A percentile compares a stretch with the other conserved stretches of the same genome.
These are phyloP conservation scores for Belgica antarctica DNA, from an alignment of 2,888 invertebrate genomes.

Conservation along the genomic window DNA sequence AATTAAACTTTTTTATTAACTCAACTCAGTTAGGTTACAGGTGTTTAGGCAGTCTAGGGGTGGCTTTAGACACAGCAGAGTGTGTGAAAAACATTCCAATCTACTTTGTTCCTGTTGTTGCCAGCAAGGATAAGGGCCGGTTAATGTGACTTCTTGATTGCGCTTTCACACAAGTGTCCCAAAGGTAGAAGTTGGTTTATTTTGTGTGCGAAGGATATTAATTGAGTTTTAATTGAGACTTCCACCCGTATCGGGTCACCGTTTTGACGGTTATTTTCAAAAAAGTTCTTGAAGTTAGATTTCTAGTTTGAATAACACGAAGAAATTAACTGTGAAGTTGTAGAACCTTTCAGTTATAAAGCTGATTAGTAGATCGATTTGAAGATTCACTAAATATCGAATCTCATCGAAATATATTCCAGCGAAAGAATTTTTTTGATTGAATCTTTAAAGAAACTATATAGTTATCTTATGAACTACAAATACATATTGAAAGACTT, in stretches of 20 bases:
- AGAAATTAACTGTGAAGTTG: no score
- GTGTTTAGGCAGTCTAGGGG: slow-evolving; percentile 5
- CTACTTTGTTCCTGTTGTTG: neutral
- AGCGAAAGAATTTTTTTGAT: no score
- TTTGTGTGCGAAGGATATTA: slow-evolving; percentile 18
- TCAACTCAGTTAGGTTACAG: slow-evolving; percentile 6
- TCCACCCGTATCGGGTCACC: slow-evolving; percentile 39
- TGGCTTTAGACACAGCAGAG: slow-evolving; percentile 21
- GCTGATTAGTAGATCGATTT: no score
- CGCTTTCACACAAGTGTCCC: slow-evolving; percentile 39
- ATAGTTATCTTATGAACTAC: no score
- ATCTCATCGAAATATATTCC: no score
- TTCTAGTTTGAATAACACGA: no score
- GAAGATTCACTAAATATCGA: no score
- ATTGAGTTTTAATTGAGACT: slow-evolving; percentile 34
- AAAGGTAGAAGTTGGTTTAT: slow-evolving; percentile 16
- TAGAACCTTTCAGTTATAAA: no score
- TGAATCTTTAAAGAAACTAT: no score
- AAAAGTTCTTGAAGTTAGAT: neutral
- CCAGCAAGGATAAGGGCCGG: neutral
- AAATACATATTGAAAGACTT: neutral
- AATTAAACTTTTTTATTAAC: slow-evolving; percentile 8
- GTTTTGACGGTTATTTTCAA: no score
- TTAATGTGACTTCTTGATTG: slow-evolving; percentile 36
- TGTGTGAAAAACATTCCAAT: slow-evolving; percentile 36